These are phyloP conservation scores for Strigamia maritima DNA, from an alignment of 2,888 invertebrate species.

Conservation along the genomic window DNA sequence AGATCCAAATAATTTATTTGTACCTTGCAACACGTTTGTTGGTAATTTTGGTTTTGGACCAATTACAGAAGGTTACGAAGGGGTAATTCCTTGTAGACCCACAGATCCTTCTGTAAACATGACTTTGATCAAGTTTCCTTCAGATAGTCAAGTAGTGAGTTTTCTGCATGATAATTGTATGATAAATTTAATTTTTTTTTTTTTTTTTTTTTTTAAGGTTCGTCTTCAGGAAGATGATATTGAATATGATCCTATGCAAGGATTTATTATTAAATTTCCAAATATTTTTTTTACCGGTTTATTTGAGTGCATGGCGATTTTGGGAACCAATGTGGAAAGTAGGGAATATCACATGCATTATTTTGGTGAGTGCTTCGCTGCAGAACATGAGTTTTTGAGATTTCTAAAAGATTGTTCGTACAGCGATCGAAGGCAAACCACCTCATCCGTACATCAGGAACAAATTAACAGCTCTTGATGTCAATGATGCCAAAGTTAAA, in stretches of 20 bases:
- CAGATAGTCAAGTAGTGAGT: not conserved
- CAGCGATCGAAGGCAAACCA: not conserved
- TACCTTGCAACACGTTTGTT: conserved; percentile 30
- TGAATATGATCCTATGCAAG: conserved; percentile 15
- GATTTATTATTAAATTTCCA: conserved; percentile 29
- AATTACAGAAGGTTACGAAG: conserved; percentile 53
- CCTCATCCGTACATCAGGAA: conserved; percentile 6
- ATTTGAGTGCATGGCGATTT: conserved; percentile 26
- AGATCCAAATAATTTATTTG: conserved; percentile 43
- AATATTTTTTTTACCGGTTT: conserved; percentile 34
- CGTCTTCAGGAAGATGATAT: conserved; percentile 15
- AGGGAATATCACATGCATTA: not conserved
- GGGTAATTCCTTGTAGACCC: conserved; percentile 63
- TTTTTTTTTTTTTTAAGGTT: not conserved
- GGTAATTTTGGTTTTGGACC: conserved; percentile 43
- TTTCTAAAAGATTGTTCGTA: not conserved
- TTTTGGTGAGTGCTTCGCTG: not conserved
- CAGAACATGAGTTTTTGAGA: not conserved
- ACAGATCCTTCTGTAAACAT: conserved; percentile 61
- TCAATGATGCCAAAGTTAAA: not conserved
- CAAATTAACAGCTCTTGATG: not conserved
- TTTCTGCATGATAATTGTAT: too few species aligned
- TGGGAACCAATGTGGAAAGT: not conserved
- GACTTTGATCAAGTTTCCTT: conserved; percentile 48
- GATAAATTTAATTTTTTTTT: not conserved